Conservation (phyloP, 2,113 vertebrate genomes). For the Nerophis lumbriciformis region DNA sequence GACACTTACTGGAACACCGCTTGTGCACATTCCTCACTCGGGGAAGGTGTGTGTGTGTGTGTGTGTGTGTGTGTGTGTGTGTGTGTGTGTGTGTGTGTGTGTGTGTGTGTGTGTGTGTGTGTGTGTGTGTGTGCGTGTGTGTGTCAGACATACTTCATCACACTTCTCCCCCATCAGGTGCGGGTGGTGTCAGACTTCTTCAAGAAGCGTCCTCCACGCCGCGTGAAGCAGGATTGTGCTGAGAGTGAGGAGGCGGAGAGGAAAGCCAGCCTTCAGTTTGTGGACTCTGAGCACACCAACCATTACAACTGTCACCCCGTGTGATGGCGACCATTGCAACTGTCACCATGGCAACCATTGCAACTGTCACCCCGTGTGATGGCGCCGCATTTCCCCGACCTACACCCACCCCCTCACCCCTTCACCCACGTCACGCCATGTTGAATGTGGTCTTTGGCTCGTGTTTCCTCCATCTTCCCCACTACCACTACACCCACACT, state of each 20-base stretch:
- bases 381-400: too few relatives aligned
- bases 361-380: too few relatives aligned
- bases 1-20: slow-evolving; percentile 35
- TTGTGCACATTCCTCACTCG: slow-evolving; percentile 30
- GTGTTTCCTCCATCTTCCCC: too few relatives aligned
- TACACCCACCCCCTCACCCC: too few relatives aligned
- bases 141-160: too few relatives aligned
- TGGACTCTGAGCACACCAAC: slow-evolving; percentile 74
- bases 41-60: background rate
- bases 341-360: too few relatives aligned
- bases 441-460: too few relatives aligned
- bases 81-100: background rate
- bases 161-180: too few relatives aligned
- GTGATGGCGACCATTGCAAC: too few relatives aligned
- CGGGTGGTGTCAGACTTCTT: slow-evolving; percentile 86
- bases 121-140: background rate
- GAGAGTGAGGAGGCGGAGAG: slow-evolving; percentile 68
- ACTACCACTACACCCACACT: too few relatives aligned
- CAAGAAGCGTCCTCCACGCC: slow-evolving; percentile 71
- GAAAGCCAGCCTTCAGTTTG: slow-evolving; percentile 79
- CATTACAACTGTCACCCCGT: slow-evolving; percentile 58
- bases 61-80: background rate
- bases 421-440: too few relatives aligned
- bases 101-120: slow-evolving; percentile 1
- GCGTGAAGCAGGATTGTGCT: slow-evolving; percentile 20